Conservation (phyloP, 2,888 invertebrate species). For the Drosophila histrio region DNA sequence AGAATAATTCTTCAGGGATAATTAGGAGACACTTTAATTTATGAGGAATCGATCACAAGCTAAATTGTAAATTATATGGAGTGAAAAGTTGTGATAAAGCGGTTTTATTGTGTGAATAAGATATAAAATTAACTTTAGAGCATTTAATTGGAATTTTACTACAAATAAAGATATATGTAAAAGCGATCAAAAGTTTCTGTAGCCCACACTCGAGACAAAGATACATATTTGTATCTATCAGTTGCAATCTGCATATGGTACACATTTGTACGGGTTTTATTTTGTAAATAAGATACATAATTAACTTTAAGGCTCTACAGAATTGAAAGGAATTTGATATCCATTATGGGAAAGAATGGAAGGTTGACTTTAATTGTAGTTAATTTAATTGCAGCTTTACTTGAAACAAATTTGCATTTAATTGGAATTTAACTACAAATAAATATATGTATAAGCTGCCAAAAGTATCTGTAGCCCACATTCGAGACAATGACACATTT, state of each 20-base stretch:
- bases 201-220: not conserved
- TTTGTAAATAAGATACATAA: no score
- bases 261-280: no score
- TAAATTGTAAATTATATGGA: no score
- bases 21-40: no score
- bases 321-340: no score
- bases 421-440: not conserved
- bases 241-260: slow-evolving; percentile 7
- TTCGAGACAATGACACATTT: not conserved
- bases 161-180: not conserved
- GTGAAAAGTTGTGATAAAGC: no score
- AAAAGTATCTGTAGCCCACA: not conserved
- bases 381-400: not conserved
- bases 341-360: no score
- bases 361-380: not conserved
- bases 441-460: not conserved
- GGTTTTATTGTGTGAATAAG: no score
- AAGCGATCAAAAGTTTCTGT: not conserved
- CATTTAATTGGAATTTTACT: not conserved
- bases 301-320: no score
- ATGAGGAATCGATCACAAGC: no score
- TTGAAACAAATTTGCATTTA: not conserved
- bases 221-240: not conserved
- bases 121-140: no score
- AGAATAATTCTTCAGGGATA: no score